Conservation (phyloP, 2,113 vertebrate species). For the Lates calcarifer region DNA sequence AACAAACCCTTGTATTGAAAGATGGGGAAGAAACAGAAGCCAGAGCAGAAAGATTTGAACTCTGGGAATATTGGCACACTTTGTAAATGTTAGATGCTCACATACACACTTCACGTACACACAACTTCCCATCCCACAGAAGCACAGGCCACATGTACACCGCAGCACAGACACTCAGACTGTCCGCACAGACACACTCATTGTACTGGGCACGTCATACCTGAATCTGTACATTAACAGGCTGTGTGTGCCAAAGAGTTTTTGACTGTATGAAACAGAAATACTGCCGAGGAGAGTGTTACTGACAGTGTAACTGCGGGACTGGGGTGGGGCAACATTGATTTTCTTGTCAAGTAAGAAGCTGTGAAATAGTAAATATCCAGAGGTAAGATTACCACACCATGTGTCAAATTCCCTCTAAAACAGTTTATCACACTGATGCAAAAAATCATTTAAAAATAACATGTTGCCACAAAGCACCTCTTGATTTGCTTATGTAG, state of each 20-base stretch:
- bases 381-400: neutral
- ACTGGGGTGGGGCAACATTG: no score
- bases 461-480: neutral
- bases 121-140: conserved; percentile 17
- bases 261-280: neutral
- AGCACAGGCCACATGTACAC: conserved; percentile 18
- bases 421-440: neutral
- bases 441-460: neutral
- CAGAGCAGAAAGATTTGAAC: conserved; percentile 45
- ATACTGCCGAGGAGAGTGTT: neutral
- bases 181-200: neutral
- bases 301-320: no score
- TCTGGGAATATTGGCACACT: conserved; percentile 35
- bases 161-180: neutral
- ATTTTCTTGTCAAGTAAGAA: neutral
- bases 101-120: neutral
- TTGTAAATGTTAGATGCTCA: conserved; percentile 20
- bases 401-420: neutral
- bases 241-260: neutral
- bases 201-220: neutral
- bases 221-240: neutral
- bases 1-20: conserved; percentile 63
- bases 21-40: conserved; percentile 46
- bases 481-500: no score
- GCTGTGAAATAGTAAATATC: neutral